phyloP scores from a whole-genome alignment of 2,797 vertebrate species.

The Poliocrania exsul region DNA sequence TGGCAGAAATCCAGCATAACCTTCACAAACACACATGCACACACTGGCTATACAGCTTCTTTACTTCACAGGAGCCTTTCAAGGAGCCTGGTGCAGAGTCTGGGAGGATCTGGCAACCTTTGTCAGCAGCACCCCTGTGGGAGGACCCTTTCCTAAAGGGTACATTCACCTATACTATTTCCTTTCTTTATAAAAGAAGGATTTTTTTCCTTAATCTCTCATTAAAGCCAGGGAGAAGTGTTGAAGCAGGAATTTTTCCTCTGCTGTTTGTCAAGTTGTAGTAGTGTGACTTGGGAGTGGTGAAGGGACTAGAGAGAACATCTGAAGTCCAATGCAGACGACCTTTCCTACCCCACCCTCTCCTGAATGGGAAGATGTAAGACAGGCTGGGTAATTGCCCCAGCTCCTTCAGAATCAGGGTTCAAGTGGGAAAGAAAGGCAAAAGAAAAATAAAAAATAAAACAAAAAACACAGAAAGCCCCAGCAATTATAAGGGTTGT shows the following conservation, averaged over 20 bases:
- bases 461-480: neutral
- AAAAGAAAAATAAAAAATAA: neutral
- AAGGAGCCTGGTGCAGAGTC: neutral
- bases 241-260: neutral
- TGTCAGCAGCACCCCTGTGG: neutral
- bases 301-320: neutral
- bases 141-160: neutral
- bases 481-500: neutral
- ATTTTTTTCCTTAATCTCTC: neutral
- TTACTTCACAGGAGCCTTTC: neutral
- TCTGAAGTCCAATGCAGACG: neutral
- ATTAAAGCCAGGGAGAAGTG: neutral
- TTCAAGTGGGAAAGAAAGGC: neutral
- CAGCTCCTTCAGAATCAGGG: neutral
- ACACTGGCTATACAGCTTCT: neutral
- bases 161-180: neutral
- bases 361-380: neutral
- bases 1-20: constrained; percentile 44
- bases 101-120: neutral
- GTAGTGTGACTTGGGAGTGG: neutral
- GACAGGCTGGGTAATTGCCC: neutral
- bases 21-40: neutral
- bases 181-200: neutral
- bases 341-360: neutral
- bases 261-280: neutral